phyloP scores from a whole-genome alignment of 2,113 vertebrate genomes.

The Tachycineta bicolor region DNA sequence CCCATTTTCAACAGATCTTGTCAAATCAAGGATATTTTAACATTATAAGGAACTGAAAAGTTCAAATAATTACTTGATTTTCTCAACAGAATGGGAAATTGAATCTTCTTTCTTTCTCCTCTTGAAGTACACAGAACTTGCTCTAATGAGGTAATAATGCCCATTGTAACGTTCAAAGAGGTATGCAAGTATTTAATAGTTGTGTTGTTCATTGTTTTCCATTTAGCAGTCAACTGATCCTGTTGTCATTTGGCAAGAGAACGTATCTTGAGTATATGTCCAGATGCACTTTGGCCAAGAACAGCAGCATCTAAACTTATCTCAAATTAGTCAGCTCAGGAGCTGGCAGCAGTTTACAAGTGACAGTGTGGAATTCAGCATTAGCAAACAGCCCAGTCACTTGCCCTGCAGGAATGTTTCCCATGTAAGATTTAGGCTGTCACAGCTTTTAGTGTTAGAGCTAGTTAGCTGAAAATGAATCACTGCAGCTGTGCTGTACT shows the following conservation, averaged over 20 bases:
- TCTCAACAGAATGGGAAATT: not conserved
- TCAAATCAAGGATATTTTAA: not conserved
- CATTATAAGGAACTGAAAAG: not conserved
- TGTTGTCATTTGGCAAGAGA: not conserved
- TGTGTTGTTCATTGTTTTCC: not conserved
- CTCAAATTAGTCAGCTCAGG: not conserved
- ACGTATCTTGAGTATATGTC: rapidly evolving
- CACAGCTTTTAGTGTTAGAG: not conserved
- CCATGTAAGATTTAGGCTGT: not conserved
- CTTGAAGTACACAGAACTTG: not conserved
- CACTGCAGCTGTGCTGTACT: not conserved
- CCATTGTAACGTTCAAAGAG: not conserved
- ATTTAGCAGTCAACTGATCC: not conserved
- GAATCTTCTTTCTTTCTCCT: not conserved
- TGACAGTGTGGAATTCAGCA: not conserved
- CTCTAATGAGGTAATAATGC: not conserved
- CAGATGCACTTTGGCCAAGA: not conserved
- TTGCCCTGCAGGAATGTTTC: not conserved
- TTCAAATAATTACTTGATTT: not conserved
- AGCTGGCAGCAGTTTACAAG: not conserved
- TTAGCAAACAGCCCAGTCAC: not conserved
- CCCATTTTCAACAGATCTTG: not conserved
- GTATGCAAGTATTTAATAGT: not conserved
- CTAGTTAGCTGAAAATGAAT: not conserved
- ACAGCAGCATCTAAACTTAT: rapidly evolving